These are phyloP conservation scores for Philantomba maxwellii DNA, from an alignment of 2,113 vertebrate species.

Conservation along the genomic window DNA sequence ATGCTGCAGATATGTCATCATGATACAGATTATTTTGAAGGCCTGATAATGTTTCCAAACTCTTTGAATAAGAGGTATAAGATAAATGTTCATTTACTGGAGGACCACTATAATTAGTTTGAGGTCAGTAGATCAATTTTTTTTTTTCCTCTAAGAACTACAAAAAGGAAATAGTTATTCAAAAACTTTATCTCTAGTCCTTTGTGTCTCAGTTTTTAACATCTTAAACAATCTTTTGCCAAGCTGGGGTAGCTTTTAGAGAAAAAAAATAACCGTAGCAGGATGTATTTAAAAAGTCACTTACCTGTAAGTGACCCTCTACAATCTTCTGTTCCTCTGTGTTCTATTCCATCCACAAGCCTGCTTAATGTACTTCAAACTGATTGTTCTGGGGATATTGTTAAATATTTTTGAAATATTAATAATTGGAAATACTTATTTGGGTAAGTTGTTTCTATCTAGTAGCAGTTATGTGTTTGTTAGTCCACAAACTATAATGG, in stretches of 20 bases:
- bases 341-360: background rate
- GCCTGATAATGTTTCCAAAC: background rate
- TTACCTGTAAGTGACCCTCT: background rate
- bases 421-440: conserved; percentile 25
- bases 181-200: background rate
- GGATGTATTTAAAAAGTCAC: background rate
- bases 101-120: background rate
- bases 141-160: background rate
- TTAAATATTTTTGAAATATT: background rate
- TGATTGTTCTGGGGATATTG: background rate
- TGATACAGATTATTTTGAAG: conserved; percentile 7
- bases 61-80: background rate
- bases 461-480: conserved; percentile 7
- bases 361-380: background rate
- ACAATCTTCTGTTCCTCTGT: background rate
- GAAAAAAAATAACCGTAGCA: background rate
- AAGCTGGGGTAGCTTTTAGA: background rate
- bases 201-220: background rate
- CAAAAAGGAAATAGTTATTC: background rate
- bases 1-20: background rate
- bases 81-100: background rate
- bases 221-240: background rate
- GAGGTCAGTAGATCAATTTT: background rate
- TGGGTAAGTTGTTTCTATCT: background rate
- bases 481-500: background rate